phyloP scores from a whole-genome alignment of 92 coral and sea anemone genomes.

The Siderastrea radians region DNA sequence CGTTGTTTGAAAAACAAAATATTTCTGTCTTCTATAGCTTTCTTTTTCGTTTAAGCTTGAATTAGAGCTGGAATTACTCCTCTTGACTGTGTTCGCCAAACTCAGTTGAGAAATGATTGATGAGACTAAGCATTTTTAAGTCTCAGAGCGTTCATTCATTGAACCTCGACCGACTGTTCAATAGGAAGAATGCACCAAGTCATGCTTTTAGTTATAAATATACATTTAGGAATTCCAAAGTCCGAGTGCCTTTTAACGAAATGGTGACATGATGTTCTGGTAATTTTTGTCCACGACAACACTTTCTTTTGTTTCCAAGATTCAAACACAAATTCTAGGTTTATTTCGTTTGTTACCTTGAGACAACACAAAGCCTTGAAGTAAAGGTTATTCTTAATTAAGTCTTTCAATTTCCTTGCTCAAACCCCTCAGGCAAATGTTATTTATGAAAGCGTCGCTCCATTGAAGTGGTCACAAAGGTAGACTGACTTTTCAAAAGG shows the following conservation, averaged over 20 bases:
- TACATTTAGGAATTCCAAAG: not conserved
- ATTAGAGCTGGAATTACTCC: not conserved
- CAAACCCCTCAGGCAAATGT: constrained; percentile 64
- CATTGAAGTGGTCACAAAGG: constrained; percentile 39
- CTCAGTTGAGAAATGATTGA: not conserved
- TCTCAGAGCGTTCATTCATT: not conserved
- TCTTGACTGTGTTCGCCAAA: not conserved
- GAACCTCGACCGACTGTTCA: constrained; percentile 15
- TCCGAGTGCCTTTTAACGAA: not conserved
- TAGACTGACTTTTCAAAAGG: constrained; percentile 41
- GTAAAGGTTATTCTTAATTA: constrained; percentile 74
- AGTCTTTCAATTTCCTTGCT: constrained; percentile 45
- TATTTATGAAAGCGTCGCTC: constrained; percentile 39
- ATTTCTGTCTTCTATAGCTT: not conserved
- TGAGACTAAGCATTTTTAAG: not conserved
- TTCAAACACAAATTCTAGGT: not conserved
- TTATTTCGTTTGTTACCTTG: not conserved
- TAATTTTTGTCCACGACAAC: not conserved
- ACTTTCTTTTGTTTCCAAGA: not conserved
- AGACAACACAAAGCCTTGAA: constrained; percentile 17
- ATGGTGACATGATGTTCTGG: not conserved
- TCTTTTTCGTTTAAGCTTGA: not conserved
- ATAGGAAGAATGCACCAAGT: constrained; percentile 18
- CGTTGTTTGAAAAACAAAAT: constrained; percentile 5
- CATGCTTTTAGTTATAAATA: constrained; percentile 1